These are phyloP conservation scores for Drosophila formosana DNA, from an alignment of 2,888 invertebrate genomes.

Conservation along the genomic window DNA sequence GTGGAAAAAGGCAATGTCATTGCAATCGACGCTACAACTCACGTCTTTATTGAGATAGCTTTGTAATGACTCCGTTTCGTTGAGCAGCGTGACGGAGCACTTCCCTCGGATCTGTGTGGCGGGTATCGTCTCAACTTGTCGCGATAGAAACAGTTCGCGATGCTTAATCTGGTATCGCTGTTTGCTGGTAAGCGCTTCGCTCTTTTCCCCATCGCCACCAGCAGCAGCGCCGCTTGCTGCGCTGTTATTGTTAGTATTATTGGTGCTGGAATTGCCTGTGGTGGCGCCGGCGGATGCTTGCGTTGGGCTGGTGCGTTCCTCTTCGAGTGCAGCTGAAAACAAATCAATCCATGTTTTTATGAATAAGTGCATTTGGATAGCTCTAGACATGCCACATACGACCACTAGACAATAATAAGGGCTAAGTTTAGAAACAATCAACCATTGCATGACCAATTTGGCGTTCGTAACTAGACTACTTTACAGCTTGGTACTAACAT, in stretches of 20 bases:
- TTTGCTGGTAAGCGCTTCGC: conserved; percentile 91
- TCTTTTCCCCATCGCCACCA: conserved; percentile 65
- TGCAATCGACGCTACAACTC: conserved; percentile 86
- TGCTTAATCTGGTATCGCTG: conserved; percentile 98
- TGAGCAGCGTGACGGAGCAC: conserved; percentile 99
- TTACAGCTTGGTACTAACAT: conserved; percentile 16
- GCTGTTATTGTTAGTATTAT: conserved; percentile 42
- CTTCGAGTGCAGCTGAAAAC: conserved; percentile 88
- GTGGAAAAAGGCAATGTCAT: background rate
- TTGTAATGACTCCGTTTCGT: conserved; percentile 98
- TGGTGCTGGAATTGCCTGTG: conserved; percentile 61
- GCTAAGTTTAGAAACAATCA: conserved; percentile 42
- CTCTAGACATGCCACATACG: conserved; percentile 13
- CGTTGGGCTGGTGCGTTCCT: conserved; percentile 86
- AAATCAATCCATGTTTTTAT: conserved; percentile 19
- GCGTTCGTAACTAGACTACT: conserved; percentile 37
- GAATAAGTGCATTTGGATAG: background rate
- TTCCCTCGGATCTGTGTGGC: conserved; percentile 99
- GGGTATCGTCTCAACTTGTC: conserved; percentile 98
- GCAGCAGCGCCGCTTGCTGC: conserved; percentile 73
- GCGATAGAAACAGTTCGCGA: conserved; percentile 98
- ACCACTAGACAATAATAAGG: conserved; percentile 1
- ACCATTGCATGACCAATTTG: conserved; percentile 44
- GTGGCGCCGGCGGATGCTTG: conserved; percentile 73
- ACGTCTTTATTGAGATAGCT: conserved; percentile 98